A percentile compares a stretch with the other conserved stretches of the same genome.
These are phyloP conservation scores for Stichodactyla mertensii DNA, from an alignment of 64 coral and sea anemone species.

Conservation along the genomic window DNA sequence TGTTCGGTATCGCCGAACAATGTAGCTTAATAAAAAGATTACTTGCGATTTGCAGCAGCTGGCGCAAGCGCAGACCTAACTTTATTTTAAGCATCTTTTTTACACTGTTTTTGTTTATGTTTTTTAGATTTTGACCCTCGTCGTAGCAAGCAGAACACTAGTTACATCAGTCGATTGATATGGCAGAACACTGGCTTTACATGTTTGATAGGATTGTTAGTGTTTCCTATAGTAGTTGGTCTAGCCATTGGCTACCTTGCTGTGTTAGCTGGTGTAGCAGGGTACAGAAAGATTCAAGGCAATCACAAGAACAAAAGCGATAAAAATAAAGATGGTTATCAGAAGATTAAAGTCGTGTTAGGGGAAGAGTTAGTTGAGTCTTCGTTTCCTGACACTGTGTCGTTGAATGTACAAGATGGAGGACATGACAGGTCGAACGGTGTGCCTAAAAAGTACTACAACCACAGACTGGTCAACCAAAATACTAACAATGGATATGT, in stretches of 20 bases:
- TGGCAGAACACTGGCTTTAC: constrained; percentile 84
- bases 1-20: no score
- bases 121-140: constrained; percentile 84
- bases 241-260: constrained; percentile 69
- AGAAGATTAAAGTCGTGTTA: constrained; percentile 60
- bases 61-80: not conserved
- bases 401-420: constrained; percentile 68
- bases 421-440: constrained; percentile 21
- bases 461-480: constrained; percentile 58
- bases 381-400: constrained; percentile 76
- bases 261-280: constrained; percentile 58
- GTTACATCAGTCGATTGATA: constrained; percentile 61
- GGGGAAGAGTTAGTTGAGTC: constrained; percentile 80
- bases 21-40: no score
- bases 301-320: constrained; percentile 32
- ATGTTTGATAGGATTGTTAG: constrained; percentile 61
- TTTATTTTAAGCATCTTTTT: not conserved
- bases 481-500: constrained; percentile 33
- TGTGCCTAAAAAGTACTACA: constrained; percentile 47
- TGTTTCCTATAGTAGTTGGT: constrained; percentile 78
- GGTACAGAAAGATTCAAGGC: constrained; percentile 65
- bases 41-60: not conserved
- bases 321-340: constrained; percentile 39
- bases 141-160: constrained; percentile 57
- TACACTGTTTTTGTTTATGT: not conserved